phyloP scores from a whole-genome alignment of 2,797 vertebrate species.

The Pseudopleuronectes americanus region DNA sequence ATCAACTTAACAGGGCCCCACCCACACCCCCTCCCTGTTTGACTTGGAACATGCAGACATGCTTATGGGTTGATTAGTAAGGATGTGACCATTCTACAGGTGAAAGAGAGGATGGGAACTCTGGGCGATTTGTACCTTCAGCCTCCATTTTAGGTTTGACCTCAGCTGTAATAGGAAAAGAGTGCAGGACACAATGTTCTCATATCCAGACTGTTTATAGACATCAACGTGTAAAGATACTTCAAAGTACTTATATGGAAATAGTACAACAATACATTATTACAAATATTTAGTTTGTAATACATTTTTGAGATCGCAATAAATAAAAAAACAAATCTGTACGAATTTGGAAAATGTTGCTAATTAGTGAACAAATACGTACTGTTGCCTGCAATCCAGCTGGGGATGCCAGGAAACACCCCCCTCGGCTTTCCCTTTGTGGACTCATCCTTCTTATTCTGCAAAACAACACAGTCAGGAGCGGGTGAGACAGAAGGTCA shows the following conservation, averaged over 20 bases:
- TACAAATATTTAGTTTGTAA: neutral
- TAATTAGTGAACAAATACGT: constrained; percentile 54
- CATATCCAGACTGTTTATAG: constrained; percentile 46
- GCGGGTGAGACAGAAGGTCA: neutral
- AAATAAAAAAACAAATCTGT: neutral
- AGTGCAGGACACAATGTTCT: constrained; percentile 79
- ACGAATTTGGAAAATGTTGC: neutral
- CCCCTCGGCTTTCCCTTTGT: constrained; percentile 80
- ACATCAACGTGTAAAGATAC: constrained; percentile 18
- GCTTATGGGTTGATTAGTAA: constrained; percentile 81
- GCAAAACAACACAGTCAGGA: constrained; percentile 30
- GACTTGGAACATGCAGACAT: constrained; percentile 84
- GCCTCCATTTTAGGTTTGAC: constrained; percentile 85
- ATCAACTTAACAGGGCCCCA: constrained; percentile 25
- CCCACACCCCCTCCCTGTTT: constrained; percentile 48
- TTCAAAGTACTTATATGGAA: neutral
- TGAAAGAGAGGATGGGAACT: constrained; percentile 45
- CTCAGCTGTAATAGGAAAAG: constrained; percentile 85
- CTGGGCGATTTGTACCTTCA: constrained; percentile 85
- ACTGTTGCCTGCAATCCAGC: constrained; percentile 86
- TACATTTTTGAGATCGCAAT: too few species aligned
- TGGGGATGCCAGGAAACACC: constrained; percentile 81
- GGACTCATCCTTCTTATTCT: constrained; percentile 84
- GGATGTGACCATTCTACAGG: constrained; percentile 62
- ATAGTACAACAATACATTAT: neutral